Evolutionary conservation across 1,140 invertebrate species (phyloP).

Genomic region (Drosophila ironensis): DNA sequence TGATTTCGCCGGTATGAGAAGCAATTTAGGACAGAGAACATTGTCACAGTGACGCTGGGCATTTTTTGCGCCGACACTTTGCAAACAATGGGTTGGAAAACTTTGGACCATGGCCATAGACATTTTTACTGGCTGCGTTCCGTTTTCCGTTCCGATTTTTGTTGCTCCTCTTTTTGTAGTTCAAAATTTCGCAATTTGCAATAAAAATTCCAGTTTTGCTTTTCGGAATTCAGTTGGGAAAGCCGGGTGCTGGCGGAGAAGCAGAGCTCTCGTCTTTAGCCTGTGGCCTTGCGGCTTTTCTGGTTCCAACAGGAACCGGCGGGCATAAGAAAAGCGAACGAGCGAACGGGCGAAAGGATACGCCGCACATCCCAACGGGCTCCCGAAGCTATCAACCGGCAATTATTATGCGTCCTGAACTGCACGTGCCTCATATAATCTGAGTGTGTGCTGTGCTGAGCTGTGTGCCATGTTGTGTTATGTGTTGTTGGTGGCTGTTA

Average conservation of each 20-base stretch:
- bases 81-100: constrained; percentile 28
- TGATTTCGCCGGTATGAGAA: constrained; percentile 27
- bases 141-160: too few relatives aligned
- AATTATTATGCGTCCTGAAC: constrained; percentile 69
- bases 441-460: neutral
- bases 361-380: constrained; percentile 21
- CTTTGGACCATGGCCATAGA: constrained; percentile 16
- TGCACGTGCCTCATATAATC: constrained; percentile 43
- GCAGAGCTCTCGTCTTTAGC: constrained; percentile 11
- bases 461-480: neutral
- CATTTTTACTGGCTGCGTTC: constrained; percentile 27
- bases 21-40: constrained; percentile 24
- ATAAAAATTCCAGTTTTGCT: constrained; percentile 78
- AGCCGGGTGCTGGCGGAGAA: too few relatives aligned
- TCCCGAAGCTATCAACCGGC: constrained; percentile 56
- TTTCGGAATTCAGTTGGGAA: constrained; percentile 68
- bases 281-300: constrained; percentile 47
- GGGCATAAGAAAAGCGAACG: neutral
- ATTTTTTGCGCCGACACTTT: constrained; percentile 45
- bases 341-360: constrained; percentile 50
- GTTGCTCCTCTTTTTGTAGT: constrained; percentile 47
- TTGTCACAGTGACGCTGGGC: constrained; percentile 56
- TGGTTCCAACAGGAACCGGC: neutral
- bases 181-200: constrained; percentile 79
- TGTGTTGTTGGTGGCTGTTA: constrained; percentile 11